phyloP scores from a whole-genome alignment of 2,797 vertebrate species.

The Gadopsis bispinosus region DNA sequence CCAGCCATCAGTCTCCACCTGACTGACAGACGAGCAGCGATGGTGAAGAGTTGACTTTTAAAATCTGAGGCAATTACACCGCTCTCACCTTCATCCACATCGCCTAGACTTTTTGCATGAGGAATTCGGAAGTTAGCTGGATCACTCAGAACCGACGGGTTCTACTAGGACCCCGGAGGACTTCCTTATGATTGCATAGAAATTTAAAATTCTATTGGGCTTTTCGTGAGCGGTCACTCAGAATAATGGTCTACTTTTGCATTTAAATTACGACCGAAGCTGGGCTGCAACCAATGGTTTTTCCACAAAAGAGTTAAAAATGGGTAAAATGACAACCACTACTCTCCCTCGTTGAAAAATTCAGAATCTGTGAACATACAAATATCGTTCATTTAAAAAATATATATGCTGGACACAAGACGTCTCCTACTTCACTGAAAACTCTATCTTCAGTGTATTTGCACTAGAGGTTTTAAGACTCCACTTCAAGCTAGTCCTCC shows the following conservation, averaged over 20 bases:
- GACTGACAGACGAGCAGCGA: conserved; percentile 67
- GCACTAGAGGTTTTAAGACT: neutral
- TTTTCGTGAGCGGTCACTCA: neutral
- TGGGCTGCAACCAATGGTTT: neutral
- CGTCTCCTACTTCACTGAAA: neutral
- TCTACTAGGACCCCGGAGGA: neutral
- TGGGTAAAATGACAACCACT: neutral
- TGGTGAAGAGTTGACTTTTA: conserved; percentile 57
- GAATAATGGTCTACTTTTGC: neutral
- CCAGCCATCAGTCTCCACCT: conserved; percentile 60
- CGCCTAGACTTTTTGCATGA: neutral
- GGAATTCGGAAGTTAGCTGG: conserved; percentile 4
- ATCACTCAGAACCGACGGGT: neutral
- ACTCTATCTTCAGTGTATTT: neutral
- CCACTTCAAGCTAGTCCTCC: neutral
- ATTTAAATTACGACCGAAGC: neutral
- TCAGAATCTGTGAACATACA: neutral
- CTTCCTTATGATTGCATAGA: conserved; percentile 4
- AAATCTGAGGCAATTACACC: conserved; percentile 46
- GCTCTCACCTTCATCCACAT: conserved; percentile 28
- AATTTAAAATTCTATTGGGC: neutral
- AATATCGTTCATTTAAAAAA: neutral
- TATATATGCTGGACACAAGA: too few species aligned
- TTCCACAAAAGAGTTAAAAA: neutral
- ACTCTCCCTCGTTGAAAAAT: neutral